Percentiles rank a stretch among this genome's conserved stretches.
Conservation (phyloP, 2,888 invertebrate species). For the Sicus ferrugineus region DNA sequence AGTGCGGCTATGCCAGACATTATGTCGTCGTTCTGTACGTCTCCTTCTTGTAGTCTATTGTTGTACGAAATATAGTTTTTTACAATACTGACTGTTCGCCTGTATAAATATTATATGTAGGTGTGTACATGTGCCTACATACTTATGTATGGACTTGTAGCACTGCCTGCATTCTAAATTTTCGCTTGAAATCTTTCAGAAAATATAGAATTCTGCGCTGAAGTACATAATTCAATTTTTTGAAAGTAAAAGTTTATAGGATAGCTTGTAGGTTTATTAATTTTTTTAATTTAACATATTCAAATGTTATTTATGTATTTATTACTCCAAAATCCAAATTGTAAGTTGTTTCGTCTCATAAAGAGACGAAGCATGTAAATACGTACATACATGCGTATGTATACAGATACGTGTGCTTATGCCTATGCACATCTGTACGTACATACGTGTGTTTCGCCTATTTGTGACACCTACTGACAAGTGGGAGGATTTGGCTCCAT, state of each 20-base stretch:
- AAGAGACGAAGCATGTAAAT: neutral
- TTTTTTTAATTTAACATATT: no score
- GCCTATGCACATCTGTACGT: neutral
- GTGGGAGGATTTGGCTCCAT: no score
- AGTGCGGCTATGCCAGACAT: slow-evolving; percentile 78
- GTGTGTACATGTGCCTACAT: neutral
- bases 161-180: neutral
- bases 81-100: no score
- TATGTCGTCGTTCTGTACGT: slow-evolving; percentile 68
- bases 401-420: neutral
- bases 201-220: neutral
- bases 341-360: no score
- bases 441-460: neutral
- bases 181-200: neutral
- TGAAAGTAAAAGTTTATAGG: no score
- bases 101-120: neutral
- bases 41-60: slow-evolving; percentile 36
- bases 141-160: neutral
- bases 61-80: neutral
- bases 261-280: no score
- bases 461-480: no score
- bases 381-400: slow-evolving; percentile 7
- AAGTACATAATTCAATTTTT: neutral
- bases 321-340: no score
- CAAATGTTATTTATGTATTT: no score